phyloP scores from a whole-genome alignment of 2,888 invertebrate species.

The Gymnoscelis rufifasciata region DNA sequence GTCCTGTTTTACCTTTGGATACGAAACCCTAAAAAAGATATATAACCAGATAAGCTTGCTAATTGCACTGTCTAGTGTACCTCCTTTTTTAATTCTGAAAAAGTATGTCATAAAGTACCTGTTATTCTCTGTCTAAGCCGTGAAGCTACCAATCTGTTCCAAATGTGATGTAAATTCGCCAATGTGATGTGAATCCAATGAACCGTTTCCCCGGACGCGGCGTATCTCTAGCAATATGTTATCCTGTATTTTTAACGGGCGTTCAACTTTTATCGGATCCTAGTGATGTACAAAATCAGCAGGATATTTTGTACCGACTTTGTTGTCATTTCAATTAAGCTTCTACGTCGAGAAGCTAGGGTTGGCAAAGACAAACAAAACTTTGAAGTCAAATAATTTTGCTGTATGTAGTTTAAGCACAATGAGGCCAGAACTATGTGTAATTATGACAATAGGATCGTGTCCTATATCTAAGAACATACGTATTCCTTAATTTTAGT shows the following conservation, averaged over 20 bases:
- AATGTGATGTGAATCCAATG: constrained; percentile 13
- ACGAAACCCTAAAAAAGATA: too few relatives aligned
- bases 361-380: background rate
- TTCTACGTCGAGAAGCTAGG: background rate
- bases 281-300: constrained; percentile 7
- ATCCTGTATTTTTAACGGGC: constrained; percentile 18
- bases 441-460: too few relatives aligned
- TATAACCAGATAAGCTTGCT: too few relatives aligned
- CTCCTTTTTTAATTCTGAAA: background rate
- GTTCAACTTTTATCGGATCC: constrained; percentile 10
- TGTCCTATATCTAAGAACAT: too few relatives aligned
- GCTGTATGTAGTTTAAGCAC: too few relatives aligned
- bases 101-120: too few relatives aligned
- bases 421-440: too few relatives aligned
- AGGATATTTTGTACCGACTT: background rate
- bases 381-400: too few relatives aligned
- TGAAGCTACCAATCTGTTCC: background rate
- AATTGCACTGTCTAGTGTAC: too few relatives aligned
- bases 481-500: too few relatives aligned
- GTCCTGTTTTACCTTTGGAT: too few relatives aligned
- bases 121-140: too few relatives aligned
- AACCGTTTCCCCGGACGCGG: background rate
- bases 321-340: background rate
- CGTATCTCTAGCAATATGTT: constrained; percentile 13
- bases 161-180: constrained; percentile 6